phyloP scores from a whole-genome alignment of 53 echinoderm and acorn worm species.

The Antedon mediterranea region DNA sequence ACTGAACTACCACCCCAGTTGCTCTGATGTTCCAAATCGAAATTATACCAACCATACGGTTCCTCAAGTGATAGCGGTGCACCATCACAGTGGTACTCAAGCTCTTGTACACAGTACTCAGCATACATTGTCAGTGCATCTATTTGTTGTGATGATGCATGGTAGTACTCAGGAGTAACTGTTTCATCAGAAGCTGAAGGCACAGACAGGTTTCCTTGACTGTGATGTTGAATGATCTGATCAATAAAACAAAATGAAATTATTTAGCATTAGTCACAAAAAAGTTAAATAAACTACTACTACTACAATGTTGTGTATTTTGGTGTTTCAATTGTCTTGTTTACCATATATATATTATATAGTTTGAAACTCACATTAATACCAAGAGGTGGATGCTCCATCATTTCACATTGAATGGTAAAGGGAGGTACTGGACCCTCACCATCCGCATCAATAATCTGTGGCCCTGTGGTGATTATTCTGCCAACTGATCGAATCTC shows the following conservation, averaged over 20 bases:
- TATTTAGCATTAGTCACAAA: not conserved
- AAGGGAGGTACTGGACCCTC: constrained; percentile 1
- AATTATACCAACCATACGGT: constrained; percentile 1
- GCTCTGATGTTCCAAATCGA: not conserved
- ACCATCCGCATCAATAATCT: not conserved
- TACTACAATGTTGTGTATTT: no score
- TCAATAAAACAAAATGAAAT: not conserved
- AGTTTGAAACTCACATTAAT: constrained; percentile 2
- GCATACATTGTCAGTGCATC: not conserved
- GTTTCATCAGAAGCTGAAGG: not conserved
- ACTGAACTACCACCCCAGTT: not conserved
- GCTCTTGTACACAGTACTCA: not conserved
- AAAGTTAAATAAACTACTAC: no score
- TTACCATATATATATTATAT: no score
- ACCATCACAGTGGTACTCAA: not conserved
- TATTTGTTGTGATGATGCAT: not conserved
- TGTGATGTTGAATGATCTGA: not conserved
- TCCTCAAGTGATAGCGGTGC: not conserved
- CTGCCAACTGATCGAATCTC: not conserved
- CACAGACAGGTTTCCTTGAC: not conserved
- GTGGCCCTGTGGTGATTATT: not conserved
- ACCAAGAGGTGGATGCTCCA: constrained; percentile 6
- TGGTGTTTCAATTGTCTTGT: no score
- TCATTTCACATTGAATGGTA: constrained; percentile 6
- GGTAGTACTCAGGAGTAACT: not conserved